Percentiles rank a stretch among this genome's conserved stretches.
Conservation (phyloP, 1,140 invertebrate genomes). For the Eciton burchellii region DNA sequence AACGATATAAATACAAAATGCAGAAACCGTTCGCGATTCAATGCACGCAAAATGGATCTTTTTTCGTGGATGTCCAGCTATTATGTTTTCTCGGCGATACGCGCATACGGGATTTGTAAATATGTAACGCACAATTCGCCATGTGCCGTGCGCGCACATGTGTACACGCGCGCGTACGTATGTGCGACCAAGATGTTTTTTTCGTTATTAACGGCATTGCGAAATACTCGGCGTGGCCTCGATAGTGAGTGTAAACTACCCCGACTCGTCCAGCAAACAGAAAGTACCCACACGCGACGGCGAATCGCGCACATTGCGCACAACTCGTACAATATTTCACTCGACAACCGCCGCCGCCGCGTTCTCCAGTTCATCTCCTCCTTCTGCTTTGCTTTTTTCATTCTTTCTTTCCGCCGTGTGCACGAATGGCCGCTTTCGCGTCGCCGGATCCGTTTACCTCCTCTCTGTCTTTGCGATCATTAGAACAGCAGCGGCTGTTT, state of each 20-base stretch:
- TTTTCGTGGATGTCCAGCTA: slow-evolving; percentile 19
- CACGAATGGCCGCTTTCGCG: slow-evolving; percentile 41
- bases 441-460: slow-evolving; percentile 45
- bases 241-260: slow-evolving; percentile 66
- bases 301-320: background rate
- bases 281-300: slow-evolving; percentile 4
- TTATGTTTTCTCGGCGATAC: slow-evolving; percentile 13
- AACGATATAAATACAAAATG: background rate
- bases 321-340: slow-evolving; percentile 66
- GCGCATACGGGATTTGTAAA: slow-evolving; percentile 58
- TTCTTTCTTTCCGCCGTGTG: slow-evolving; percentile 1
- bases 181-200: slow-evolving; percentile 60
- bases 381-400: slow-evolving; percentile 1
- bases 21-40: slow-evolving; percentile 33
- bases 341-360: slow-evolving; percentile 24
- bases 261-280: slow-evolving; percentile 58
- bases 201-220: slow-evolving; percentile 68
- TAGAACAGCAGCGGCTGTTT: background rate
- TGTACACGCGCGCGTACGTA: too few relatives aligned
- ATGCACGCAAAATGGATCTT: slow-evolving; percentile 22
- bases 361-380: slow-evolving; percentile 5
- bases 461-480: background rate
- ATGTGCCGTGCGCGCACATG: slow-evolving; percentile 10
- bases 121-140: slow-evolving; percentile 58
- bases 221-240: slow-evolving; percentile 54